Percentiles rank a stretch among this genome's conserved stretches.
These are phyloP conservation scores for Orthosia gothica DNA, from an alignment of 2,888 invertebrate species.

Conservation along the genomic window DNA sequence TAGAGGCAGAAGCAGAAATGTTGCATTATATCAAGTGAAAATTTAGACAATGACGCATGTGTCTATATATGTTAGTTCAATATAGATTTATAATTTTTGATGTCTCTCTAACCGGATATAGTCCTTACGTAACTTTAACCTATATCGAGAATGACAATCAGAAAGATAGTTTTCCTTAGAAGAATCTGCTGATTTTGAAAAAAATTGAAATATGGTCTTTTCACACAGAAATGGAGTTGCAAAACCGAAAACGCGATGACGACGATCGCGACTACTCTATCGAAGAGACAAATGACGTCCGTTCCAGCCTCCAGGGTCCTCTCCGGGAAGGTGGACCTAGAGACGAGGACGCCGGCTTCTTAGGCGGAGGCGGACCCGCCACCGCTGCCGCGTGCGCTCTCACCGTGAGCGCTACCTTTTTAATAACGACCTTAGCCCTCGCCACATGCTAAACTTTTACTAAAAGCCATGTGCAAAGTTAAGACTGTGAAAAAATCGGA, in stretches of 20 bases:
- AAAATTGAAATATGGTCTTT: no score
- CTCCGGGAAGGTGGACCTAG: constrained; percentile 92
- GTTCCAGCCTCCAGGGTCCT: constrained; percentile 93
- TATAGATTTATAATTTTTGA: no score
- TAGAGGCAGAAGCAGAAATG: background rate
- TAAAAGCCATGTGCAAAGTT: constrained; percentile 81
- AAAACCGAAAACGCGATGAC: constrained; percentile 90
- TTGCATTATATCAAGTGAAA: background rate
- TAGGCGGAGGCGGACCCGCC: constrained; percentile 83
- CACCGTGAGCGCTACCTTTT: constrained; percentile 79
- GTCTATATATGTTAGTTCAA: no score
- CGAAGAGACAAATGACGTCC: constrained; percentile 90
- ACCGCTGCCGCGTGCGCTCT: constrained; percentile 72
- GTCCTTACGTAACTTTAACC: background rate
- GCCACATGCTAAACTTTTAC: constrained; percentile 84
- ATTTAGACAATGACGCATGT: background rate
- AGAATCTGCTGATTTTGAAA: no score
- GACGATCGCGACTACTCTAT: constrained; percentile 83
- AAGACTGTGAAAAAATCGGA: constrained; percentile 60
- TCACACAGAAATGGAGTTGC: constrained; percentile 93
- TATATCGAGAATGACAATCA: background rate
- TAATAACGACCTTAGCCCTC: constrained; percentile 83
- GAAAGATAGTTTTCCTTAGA: background rate
- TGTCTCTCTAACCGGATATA: background rate
- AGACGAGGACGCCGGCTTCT: constrained; percentile 86